Base-by-base conservation (phyloP, 2,888 invertebrate genomes). In the Linnaemya tessellans region DNA sequence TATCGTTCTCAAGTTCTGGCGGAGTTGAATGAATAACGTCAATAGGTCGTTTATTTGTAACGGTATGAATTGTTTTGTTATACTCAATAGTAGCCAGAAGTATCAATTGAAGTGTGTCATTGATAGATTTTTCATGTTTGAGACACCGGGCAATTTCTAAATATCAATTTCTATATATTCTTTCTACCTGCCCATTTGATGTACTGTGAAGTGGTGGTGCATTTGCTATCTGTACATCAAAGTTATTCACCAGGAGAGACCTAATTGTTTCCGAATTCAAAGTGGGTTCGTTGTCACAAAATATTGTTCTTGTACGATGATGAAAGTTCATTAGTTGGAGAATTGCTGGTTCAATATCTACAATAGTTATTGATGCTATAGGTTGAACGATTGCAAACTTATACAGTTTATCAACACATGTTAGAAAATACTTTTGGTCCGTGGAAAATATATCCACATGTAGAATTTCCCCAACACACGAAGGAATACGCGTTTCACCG, bases 111-210 rank as follows among this genome's bases (percentile, higher is more conserved):
- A 20, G 1, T 43, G 43, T 64, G 5, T 43, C 3, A 1, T 43
- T 11, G 7, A 51, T 49, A 3, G 60, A 80, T 13, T 74, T 67
- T 3, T 75, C 68, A 8, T 74, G 46, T 7, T 78, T 78, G 11
- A 49, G 13, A n/a, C 78, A 78, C 58, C 86, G 65, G 43, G 87
- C 86, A 38, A 87, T 88, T 75, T 87, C 82, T 7, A 71, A 3
- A 11, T 88, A 79, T n/a, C n/a, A n/a, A 18, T 86, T 88, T 43
- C 87, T 87, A 41, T 87, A 82, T 35, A 88, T 68, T 10, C 83
- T 60, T 18, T 88, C 85, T 11, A 87, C 87, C 22, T 88, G 83
- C 0, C 86, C 85, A 38, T 87, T 88, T n/a, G 87, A 87, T 3
- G 62, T 65, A 30, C 70, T 79, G 7, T 79, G 64, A 0, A 79